phyloP scores from a whole-genome alignment of 2,797 vertebrate species.

The Argentina silus region DNA sequence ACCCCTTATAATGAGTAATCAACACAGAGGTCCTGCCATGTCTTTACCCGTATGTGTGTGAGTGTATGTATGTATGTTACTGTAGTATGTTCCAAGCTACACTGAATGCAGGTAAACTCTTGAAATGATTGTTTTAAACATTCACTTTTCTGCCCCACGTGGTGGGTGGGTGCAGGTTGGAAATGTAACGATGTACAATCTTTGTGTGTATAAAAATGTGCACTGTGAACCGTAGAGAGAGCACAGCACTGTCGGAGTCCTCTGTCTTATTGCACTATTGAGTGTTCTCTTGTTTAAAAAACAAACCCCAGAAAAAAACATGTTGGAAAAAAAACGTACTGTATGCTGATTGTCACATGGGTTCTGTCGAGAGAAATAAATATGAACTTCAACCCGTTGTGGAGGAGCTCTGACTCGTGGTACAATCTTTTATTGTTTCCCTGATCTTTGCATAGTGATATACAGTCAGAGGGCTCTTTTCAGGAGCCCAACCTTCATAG shows the following conservation, averaged over 20 bases:
- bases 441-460: background rate
- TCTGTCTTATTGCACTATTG: constrained; percentile 96
- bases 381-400: constrained; percentile 73
- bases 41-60: constrained; percentile 50
- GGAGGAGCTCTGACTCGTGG: constrained; percentile 7
- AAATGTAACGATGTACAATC: constrained; percentile 93
- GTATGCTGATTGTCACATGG: constrained; percentile 84
- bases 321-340: constrained; percentile 74
- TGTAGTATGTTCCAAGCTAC: constrained; percentile 69
- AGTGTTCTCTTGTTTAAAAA: constrained; percentile 81
- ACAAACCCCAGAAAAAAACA: constrained; percentile 56
- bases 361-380: constrained; percentile 81
- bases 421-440: constrained; percentile 15
- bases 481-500: too few species aligned
- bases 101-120: constrained; percentile 76
- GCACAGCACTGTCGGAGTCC: constrained; percentile 93
- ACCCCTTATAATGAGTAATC: constrained; percentile 57
- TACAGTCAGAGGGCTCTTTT: too few species aligned
- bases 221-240: constrained; percentile 89
- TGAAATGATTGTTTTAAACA: constrained; percentile 87
- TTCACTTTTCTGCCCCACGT: constrained; percentile 84
- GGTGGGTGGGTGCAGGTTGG: constrained; percentile 78
- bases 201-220: constrained; percentile 90
- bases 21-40: constrained; percentile 58
- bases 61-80: constrained; percentile 34